phyloP scores from a whole-genome alignment of 2,888 invertebrate species.

The Epirrhoe tristata region DNA sequence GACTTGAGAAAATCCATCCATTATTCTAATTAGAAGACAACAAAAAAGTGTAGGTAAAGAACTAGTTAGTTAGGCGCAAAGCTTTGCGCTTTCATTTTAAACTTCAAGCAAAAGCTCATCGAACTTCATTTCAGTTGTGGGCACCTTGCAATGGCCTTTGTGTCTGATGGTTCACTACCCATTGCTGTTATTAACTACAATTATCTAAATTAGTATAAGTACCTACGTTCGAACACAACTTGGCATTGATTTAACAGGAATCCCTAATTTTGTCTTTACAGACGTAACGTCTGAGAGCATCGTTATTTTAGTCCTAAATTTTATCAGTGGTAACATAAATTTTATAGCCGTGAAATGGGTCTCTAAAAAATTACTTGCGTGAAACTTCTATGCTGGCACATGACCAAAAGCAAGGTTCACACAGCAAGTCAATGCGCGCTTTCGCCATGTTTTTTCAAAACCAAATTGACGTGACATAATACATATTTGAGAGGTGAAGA shows the following conservation, averaged over 20 bases:
- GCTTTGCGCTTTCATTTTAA: too few relatives aligned
- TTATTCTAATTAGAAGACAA: too few relatives aligned
- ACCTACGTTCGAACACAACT: constrained; percentile 7
- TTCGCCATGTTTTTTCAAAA: too few relatives aligned
- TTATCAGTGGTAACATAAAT: constrained; percentile 65
- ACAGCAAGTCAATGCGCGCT: not conserved
- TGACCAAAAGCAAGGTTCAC: constrained; percentile 58
- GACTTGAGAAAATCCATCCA: not conserved
- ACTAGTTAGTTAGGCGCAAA: too few relatives aligned
- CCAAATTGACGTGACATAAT: too few relatives aligned
- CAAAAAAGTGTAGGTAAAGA: too few relatives aligned
- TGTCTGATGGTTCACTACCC: not conserved
- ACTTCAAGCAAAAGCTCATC: too few relatives aligned
- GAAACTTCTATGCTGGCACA: constrained; percentile 68
- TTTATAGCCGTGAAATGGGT: constrained; percentile 68
- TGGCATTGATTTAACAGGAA: constrained; percentile 25
- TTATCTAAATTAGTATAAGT: constrained; percentile 5
- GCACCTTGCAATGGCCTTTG: too few relatives aligned
- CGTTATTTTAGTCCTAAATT: constrained; percentile 61
- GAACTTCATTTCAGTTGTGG: too few relatives aligned
- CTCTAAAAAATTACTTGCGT: constrained; percentile 63
- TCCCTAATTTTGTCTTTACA: constrained; percentile 38
- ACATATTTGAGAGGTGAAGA: too few relatives aligned
- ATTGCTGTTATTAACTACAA: not conserved
- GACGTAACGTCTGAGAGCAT: constrained; percentile 53